phyloP scores from a whole-genome alignment of 2,113 vertebrate genomes.

The Anoplopoma fimbria region DNA sequence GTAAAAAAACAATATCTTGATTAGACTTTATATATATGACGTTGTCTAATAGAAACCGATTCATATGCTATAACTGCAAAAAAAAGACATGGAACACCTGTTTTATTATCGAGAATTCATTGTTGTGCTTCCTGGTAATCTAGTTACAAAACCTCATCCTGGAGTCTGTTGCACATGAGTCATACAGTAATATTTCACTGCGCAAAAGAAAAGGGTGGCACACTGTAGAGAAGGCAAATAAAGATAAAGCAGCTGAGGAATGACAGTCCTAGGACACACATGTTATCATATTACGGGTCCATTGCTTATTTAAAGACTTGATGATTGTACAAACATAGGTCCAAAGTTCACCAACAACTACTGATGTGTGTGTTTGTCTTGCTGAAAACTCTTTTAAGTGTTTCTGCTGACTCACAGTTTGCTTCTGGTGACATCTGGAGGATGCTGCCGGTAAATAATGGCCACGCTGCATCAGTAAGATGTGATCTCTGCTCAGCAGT shows the following conservation, averaged over 20 bases:
- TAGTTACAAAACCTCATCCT: slow-evolving; percentile 51
- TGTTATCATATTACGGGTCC: slow-evolving; percentile 54
- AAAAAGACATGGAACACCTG: slow-evolving; percentile 6
- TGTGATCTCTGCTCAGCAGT: slow-evolving; percentile 20
- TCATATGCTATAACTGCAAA: background rate
- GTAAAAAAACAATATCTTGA: background rate
- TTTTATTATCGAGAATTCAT: slow-evolving; percentile 34
- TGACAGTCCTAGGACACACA: slow-evolving; percentile 11
- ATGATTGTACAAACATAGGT: slow-evolving; percentile 65
- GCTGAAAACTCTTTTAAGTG: slow-evolving; percentile 2
- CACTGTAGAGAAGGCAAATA: slow-evolving; percentile 29
- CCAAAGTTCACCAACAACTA: slow-evolving; percentile 69
- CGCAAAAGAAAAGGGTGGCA: slow-evolving; percentile 25
- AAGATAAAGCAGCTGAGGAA: slow-evolving; percentile 52
- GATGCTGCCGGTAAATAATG: slow-evolving; percentile 33
- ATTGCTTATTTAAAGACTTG: slow-evolving; percentile 60
- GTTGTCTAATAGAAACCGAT: background rate
- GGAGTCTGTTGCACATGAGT: slow-evolving; percentile 62
- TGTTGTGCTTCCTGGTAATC: slow-evolving; percentile 46
- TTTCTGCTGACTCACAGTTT: slow-evolving; percentile 63
- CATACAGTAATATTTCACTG: slow-evolving; percentile 56
- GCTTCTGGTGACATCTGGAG: slow-evolving; percentile 73
- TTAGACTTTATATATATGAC: background rate
- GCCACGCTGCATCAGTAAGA: slow-evolving; percentile 22
- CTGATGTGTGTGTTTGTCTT: slow-evolving; percentile 23